Base-by-base conservation (phyloP, 2,888 invertebrate genomes). In the Seladonia tumulorum region DNA sequence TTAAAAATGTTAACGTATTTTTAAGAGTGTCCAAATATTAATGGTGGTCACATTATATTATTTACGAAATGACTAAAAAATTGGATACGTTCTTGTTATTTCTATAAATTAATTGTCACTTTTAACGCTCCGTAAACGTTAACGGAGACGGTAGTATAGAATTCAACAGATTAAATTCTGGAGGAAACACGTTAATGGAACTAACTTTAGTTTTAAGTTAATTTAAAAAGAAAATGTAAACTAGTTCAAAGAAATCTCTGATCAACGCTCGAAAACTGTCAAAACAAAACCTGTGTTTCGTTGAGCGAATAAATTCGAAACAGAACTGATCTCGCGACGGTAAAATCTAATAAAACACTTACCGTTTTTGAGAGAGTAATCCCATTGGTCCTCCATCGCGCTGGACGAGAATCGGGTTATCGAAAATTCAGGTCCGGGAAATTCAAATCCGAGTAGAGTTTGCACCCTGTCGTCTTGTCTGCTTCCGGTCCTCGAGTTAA, bases 321-420 rank as follows among this genome's bases (percentile, higher is more conserved):
- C 29, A 16, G 16, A 63, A 22, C 22, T 0, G 29, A 22, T 2
- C 3, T 3, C 1, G 7, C 25, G n/a, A 35, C 5, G 12, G 16
- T 35, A 8, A 14, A n/a, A n/a, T n/a, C n/a, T n/a, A 29, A 5
- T 8, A 10, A 5, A n/a, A 42, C 12, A 96, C 96, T 96, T 93
- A 96, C 96, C 96, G 94, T 96, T 96, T 90, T 95, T 95, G 92
- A 95, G 95, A 91, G 96, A 96, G 95, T 96, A 96, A 95, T 96
- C 96, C 96, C 96, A 96, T 83, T 95, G 79, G 91, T 95, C 93
- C 87, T 91, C 91, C 94, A 95, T 95, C 85, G 87, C 90, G 91
- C 90, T 82, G 45, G 75, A 49, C 18, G 49, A 53, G 14, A 76
- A 63, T 45, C 57, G 70, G 5, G 49, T 90, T 92, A 93, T 83